Percentiles rank a stretch among this genome's conserved stretches.
These are phyloP conservation scores for Sula dactylatra DNA, from an alignment of 2,113 vertebrate genomes.

Conservation along the genomic window DNA sequence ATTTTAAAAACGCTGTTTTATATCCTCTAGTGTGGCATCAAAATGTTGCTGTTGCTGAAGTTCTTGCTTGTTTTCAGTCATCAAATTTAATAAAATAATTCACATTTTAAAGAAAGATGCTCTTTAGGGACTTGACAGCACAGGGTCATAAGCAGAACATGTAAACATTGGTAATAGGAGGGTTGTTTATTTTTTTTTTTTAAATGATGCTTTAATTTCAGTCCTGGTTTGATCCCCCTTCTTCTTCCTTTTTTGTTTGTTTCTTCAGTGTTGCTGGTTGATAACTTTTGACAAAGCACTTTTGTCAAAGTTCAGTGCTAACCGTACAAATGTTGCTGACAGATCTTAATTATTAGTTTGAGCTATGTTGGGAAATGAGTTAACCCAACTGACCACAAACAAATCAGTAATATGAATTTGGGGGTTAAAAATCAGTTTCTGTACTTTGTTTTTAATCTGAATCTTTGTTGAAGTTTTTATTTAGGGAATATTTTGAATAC, in stretches of 20 bases:
- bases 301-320: neutral
- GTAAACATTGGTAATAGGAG: neutral
- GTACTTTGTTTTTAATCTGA: slow-evolving; percentile 30
- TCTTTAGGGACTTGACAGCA: slow-evolving; percentile 37
- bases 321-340: neutral
- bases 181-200: neutral
- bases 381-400: neutral
- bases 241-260: neutral
- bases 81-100: neutral
- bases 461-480: neutral
- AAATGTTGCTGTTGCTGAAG: slow-evolving; percentile 45
- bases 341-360: neutral
- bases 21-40: slow-evolving; percentile 37
- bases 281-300: neutral
- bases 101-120: neutral
- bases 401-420: neutral
- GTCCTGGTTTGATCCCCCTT: neutral
- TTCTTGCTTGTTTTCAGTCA: slow-evolving; percentile 15
- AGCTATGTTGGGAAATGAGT: neutral
- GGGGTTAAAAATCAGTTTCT: slow-evolving; percentile 36
- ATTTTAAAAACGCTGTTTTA: slow-evolving; percentile 26
- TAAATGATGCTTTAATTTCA: neutral
- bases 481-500: neutral
- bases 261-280: neutral
- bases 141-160: slow-evolving; percentile 35